Conservation (phyloP, 2,888 invertebrate species). For the Megalurothrips usitatus region DNA sequence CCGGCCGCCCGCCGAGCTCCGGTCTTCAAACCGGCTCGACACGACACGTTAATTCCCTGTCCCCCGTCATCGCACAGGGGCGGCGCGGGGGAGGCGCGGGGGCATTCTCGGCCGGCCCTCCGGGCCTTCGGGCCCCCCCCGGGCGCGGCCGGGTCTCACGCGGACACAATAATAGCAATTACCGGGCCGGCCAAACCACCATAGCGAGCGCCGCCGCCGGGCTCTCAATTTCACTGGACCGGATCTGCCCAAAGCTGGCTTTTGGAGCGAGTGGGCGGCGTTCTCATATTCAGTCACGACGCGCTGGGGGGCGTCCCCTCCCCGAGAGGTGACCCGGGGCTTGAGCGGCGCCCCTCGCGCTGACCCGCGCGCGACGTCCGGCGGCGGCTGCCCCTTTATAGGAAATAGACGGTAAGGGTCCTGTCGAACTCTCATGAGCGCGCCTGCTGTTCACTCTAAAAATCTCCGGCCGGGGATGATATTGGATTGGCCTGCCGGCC, state of each 20-base stretch:
- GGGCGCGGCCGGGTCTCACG: neutral
- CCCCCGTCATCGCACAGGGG: too few relatives aligned
- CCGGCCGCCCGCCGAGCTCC: neutral
- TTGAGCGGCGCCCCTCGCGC: neutral
- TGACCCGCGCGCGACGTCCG: neutral
- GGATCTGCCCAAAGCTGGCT: constrained; percentile 22
- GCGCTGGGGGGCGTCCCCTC: neutral
- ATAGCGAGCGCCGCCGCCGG: neutral
- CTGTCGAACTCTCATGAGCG: too few relatives aligned
- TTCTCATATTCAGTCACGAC: constrained; percentile 15
- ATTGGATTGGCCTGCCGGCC: neutral
- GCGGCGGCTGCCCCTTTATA: neutral
- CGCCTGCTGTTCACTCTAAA: neutral
- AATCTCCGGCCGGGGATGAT: neutral
- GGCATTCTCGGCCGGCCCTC: neutral
- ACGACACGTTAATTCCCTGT: too few relatives aligned
- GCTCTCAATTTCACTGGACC: constrained; percentile 13
- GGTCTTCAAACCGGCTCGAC: too few relatives aligned
- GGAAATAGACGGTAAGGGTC: neutral
- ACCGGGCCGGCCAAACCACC: neutral
- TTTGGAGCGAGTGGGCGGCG: neutral
- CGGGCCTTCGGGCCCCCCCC: neutral
- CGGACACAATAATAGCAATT: too few relatives aligned
- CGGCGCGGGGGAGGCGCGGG: too few relatives aligned
- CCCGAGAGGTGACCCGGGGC: too few relatives aligned